These are phyloP conservation scores for Montipora capricornis DNA, from an alignment of 64 coral and sea anemone genomes.

Conservation along the genomic window DNA sequence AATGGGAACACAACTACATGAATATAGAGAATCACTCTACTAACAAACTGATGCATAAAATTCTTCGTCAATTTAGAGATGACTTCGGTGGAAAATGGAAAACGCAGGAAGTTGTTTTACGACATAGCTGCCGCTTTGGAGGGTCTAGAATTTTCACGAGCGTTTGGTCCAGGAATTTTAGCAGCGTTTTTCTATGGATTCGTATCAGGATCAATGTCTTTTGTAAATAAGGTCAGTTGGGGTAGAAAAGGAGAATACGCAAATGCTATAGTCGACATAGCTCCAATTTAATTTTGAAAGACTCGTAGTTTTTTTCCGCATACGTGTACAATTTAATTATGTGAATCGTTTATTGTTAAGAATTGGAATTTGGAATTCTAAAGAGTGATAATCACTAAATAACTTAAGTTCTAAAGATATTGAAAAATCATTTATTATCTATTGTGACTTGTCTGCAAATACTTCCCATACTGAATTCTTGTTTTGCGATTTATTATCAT, in stretches of 20 bases:
- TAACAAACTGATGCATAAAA: too few species aligned
- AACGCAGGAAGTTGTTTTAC: not conserved
- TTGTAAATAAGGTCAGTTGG: slow-evolving; percentile 75
- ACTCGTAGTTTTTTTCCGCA: too few species aligned
- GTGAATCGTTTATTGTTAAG: too few species aligned
- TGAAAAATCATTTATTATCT: too few species aligned
- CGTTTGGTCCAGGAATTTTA: slow-evolving; percentile 57
- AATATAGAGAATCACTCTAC: not conserved
- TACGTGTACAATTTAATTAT: too few species aligned
- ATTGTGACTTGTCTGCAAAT: too few species aligned
- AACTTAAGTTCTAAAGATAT: too few species aligned
- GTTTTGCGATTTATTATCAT: too few species aligned
- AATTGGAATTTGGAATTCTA: too few species aligned
- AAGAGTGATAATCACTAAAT: too few species aligned
- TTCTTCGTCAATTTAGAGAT: not conserved
- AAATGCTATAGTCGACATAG: not conserved
- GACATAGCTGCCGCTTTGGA: slow-evolving; percentile 29
- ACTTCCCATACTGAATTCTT: too few species aligned
- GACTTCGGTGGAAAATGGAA: not conserved
- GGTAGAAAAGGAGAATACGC: not conserved
- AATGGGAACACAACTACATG: not conserved
- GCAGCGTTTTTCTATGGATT: slow-evolving; percentile 80
- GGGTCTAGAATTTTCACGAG: slow-evolving; percentile 30
- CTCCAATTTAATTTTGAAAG: not conserved
- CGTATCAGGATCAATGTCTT: slow-evolving; percentile 84